Conservation (phyloP, 37 sponge, comb jelly and placozoan genomes). For the Eunapius fragilis region DNA sequence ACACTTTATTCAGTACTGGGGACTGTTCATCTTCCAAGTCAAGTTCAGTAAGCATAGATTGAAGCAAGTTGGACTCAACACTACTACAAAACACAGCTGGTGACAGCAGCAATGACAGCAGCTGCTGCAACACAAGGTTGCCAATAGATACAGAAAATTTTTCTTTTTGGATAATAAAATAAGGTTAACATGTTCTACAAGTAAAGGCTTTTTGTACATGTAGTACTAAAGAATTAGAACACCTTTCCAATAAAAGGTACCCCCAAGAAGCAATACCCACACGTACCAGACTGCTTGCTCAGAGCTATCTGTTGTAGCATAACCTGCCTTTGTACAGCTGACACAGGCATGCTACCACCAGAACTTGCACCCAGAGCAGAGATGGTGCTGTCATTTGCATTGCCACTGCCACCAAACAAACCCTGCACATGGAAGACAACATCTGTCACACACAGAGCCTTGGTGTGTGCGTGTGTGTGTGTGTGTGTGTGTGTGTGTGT, state of each 20-base stretch:
- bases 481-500: too few relatives aligned
- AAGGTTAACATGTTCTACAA: too few relatives aligned
- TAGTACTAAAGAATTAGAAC: too few relatives aligned
- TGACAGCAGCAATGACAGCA: not conserved
- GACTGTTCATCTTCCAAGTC: not conserved
- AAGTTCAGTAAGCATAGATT: not conserved
- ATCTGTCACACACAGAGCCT: too few relatives aligned
- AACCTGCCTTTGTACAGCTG: not conserved
- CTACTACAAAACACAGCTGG: not conserved
- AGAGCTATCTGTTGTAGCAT: not conserved
- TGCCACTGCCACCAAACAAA: conserved; percentile 6
- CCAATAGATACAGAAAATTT: not conserved
- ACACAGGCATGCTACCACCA: not conserved
- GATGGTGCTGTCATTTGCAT: not conserved
- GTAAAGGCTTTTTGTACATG: too few relatives aligned
- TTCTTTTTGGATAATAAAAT: not conserved
- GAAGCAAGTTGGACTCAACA: not conserved
- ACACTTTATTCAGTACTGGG: not conserved
- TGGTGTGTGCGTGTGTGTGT: too few relatives aligned
- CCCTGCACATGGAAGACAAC: too few relatives aligned
- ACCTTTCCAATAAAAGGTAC: too few relatives aligned
- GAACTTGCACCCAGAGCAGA: not conserved
- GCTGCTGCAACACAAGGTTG: not conserved
- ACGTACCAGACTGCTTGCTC: not conserved
- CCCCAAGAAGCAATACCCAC: not conserved